These are phyloP conservation scores for rat (Rattus norvegicus) DNA, from an alignment of 2,113 vertebrate species.

Conservation along the genomic window DNA sequence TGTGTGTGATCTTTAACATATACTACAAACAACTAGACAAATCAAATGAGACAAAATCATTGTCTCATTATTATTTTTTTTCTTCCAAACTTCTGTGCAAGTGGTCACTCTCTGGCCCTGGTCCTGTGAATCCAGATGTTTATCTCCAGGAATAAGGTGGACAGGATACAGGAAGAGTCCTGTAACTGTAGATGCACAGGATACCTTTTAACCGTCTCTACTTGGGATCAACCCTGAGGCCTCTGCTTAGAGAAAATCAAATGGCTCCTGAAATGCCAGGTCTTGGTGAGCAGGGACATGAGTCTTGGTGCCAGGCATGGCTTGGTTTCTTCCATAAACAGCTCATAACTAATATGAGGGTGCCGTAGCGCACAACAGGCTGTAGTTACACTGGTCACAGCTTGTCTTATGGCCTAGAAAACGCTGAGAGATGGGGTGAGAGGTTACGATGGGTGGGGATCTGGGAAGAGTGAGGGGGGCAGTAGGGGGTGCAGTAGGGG, in stretches of 20 bases:
- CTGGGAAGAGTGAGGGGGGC: background rate
- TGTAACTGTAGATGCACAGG: background rate
- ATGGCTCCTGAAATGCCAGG: background rate
- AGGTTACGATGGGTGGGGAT: background rate
- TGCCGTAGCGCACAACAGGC: background rate
- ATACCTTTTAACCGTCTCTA: background rate
- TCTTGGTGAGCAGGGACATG: background rate
- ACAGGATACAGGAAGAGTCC: background rate
- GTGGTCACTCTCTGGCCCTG: background rate
- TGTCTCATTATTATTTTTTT: background rate
- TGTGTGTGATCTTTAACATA: background rate
- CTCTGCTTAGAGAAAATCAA: background rate
- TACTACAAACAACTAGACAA: background rate
- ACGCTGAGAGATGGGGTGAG: background rate
- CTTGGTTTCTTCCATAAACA: background rate
- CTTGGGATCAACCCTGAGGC: background rate
- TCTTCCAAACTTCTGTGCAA: background rate
- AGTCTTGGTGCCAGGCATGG: background rate
- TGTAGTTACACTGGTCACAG: background rate
- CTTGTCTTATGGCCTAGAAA: background rate
- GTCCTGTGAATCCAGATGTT: background rate
- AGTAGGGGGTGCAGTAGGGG: background rate
- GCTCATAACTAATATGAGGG: fast-evolving
- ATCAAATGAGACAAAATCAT: too few species aligned
- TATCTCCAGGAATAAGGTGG: background rate